Base-by-base conservation (phyloP, 1,140 invertebrate genomes). In the Drosophila oshimai region DNA sequence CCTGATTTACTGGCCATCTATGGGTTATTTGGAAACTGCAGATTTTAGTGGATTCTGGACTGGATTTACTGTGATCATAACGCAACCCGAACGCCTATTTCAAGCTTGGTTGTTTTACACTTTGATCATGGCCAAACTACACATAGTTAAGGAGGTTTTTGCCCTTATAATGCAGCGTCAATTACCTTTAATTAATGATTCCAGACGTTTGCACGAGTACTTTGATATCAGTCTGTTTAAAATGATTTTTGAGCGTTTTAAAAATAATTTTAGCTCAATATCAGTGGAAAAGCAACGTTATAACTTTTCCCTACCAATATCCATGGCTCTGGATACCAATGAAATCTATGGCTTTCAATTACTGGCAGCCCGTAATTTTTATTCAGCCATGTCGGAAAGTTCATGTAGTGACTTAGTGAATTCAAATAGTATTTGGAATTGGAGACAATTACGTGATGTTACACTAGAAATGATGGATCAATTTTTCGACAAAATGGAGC, bases 281-380 rank as follows among this genome's bases (percentile, higher is more conserved):
- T 4, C 10, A 0, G 2, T 7, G 3, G 6, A 7, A 0, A 6
- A 6, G 10, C 28, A 17, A 6, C 5, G n/a, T 3, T 12, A 5
- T 17, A 24, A 7, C 2, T 12, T 47, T 3, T 12, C 45, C 10
- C 3, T 73, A 4, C 34, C 69, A 6, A n/a, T 55, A 1, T 9
- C 13, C 10, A 24, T 26, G 18, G 57, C 57, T 0, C 22, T 81
- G 34, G 20, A 49, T 9, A 29, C 20, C 3, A 6, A 6, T 2
- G 26, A 17, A 10, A 15, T 74, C 0, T 37, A 51, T 15, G 77
- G 77, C 0, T 75, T 80, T 28, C 42, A 53, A 3, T n/a, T 73
- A 20, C 61, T 69, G 29, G 54, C 53, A n/a, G 51, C 73, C 3
- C 41, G 33, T 7, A 55, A 77, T 1, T 81, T 83, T 18, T 51